Conservation (phyloP, 2,888 invertebrate species). For the Hylaea fasciaria region DNA sequence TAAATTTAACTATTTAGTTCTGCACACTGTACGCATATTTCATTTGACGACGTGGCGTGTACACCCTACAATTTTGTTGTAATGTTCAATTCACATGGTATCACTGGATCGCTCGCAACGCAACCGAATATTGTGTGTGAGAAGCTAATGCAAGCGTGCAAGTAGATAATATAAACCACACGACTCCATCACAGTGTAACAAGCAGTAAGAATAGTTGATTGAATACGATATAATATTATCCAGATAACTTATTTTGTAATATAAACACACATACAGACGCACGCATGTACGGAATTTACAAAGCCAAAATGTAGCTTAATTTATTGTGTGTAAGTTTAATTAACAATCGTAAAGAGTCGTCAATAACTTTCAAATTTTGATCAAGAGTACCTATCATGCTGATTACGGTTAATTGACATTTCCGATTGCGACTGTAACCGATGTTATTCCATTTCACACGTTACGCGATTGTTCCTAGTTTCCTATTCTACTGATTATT, state of each 20-base stretch:
- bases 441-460: no score
- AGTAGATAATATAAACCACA: slow-evolving; percentile 22
- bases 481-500: slow-evolving; percentile 10
- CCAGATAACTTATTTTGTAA: neutral
- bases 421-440: neutral
- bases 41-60: slow-evolving; percentile 1
- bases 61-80: slow-evolving; percentile 59
- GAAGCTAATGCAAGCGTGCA: slow-evolving; percentile 48
- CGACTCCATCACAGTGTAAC: slow-evolving; percentile 3
- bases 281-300: no score
- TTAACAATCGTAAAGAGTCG: no score
- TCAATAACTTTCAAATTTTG: no score
- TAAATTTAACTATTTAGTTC: neutral
- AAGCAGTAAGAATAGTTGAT: slow-evolving; percentile 29
- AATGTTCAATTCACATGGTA: slow-evolving; percentile 68
- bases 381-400: no score
- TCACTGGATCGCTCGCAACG: slow-evolving; percentile 57
- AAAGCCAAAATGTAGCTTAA: neutral
- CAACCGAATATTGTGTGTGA: slow-evolving; percentile 22
- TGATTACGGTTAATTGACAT: neutral
- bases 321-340: no score
- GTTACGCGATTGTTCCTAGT: neutral
- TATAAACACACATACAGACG: no score
- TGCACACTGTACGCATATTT: slow-evolving; percentile 1
- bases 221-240: neutral